A percentile compares a stretch with the other conserved stretches of the same genome.
phyloP scores from a whole-genome alignment of 37 sponge, comb jelly and placozoan species.

The Chondrosia reniformis region DNA sequence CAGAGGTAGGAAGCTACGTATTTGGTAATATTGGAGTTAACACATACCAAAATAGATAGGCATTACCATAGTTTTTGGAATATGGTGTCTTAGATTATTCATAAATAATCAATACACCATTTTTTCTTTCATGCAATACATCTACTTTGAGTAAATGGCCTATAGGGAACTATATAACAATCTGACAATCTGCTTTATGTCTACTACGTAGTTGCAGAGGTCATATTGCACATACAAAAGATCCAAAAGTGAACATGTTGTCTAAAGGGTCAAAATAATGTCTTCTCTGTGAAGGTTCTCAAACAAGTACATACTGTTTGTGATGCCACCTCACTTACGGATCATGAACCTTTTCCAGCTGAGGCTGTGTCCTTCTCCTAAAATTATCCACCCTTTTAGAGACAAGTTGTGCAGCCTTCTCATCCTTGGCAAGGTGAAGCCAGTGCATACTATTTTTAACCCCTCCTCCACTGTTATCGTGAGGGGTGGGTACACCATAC shows the following conservation, averaged over 20 bases:
- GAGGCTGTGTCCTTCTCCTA: constrained; percentile 84
- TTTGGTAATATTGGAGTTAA: no score
- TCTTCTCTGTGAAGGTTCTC: neutral
- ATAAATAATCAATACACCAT: no score
- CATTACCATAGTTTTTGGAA: neutral
- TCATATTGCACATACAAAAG: neutral
- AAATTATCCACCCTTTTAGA: constrained; percentile 84
- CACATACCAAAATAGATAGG: neutral
- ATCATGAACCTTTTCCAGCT: constrained; percentile 91
- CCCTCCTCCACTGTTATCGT: constrained; percentile 79
- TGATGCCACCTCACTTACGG: constrained; percentile 45
- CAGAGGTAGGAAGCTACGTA: no score
- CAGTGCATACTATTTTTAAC: constrained; percentile 81
- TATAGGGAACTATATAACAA: no score
- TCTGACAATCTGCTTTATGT: no score
- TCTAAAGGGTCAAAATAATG: neutral
- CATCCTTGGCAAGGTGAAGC: constrained; percentile 30
- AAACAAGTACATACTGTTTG: neutral
- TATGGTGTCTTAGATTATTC: no score
- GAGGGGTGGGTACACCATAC: constrained; percentile 95
- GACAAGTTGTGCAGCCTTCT: constrained; percentile 58
- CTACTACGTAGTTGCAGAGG: no score
- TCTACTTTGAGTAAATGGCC: no score
- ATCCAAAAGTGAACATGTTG: neutral
- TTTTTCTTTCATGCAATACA: no score